Conservation (phyloP, 2,113 vertebrate genomes). For the Gulo gulo region DNA sequence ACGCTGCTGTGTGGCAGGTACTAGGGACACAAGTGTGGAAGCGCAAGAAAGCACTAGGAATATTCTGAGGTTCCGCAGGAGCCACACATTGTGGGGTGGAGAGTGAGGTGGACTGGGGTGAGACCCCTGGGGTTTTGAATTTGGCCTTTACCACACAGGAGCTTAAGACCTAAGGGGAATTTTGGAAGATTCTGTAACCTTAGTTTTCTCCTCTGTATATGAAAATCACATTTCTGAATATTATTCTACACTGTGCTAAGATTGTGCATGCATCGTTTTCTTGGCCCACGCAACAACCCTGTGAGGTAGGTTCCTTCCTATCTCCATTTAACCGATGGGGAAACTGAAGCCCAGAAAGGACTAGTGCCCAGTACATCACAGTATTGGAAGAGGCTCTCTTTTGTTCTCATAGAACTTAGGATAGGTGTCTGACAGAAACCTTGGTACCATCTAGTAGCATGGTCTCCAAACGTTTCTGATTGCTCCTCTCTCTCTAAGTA, state of each 20-base stretch:
- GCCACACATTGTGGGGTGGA: fast-evolving
- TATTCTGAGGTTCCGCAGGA: neutral
- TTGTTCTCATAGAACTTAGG: neutral
- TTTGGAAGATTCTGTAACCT: neutral
- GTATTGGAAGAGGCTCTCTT: too few species aligned
- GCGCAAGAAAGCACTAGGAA: neutral
- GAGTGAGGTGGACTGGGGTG: neutral
- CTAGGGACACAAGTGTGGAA: neutral
- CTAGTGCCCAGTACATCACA: neutral
- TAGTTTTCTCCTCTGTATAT: neutral
- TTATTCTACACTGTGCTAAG: neutral
- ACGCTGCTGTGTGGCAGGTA: neutral
- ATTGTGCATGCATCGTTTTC: neutral
- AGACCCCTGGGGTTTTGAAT: neutral
- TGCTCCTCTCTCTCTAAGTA: neutral
- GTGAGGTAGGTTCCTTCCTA: neutral
- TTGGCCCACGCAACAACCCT: too few species aligned
- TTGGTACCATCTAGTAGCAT: neutral
- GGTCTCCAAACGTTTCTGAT: neutral
- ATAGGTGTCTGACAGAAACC: neutral
- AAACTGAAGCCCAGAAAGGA: neutral
- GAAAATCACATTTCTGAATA: neutral
- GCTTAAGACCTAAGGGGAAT: neutral
- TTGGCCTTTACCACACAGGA: neutral
- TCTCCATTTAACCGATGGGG: neutral